phyloP scores from a whole-genome alignment of 1,140 invertebrate species.

The Drosophila carrolli region DNA sequence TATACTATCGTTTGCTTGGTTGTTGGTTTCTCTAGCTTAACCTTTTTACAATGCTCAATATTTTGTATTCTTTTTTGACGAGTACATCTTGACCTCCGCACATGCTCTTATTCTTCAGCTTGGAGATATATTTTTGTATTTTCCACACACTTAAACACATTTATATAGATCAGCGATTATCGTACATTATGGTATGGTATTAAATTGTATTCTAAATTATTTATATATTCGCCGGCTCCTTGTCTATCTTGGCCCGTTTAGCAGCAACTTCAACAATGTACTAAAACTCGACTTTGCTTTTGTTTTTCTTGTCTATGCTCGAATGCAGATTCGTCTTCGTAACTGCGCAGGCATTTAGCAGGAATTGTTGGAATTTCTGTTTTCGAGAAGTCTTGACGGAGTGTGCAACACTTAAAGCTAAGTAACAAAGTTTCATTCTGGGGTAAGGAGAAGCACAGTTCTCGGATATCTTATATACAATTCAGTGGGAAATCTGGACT shows the following conservation, averaged over 20 bases:
- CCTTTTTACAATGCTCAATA: constrained; percentile 71
- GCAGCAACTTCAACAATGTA: constrained; percentile 49
- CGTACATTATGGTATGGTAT: constrained; percentile 44
- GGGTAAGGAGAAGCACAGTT: constrained; percentile 20
- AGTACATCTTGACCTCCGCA: constrained; percentile 32
- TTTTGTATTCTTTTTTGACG: constrained; percentile 26
- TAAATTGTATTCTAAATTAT: constrained; percentile 44
- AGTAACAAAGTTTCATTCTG: constrained; percentile 71
- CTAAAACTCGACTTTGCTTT: constrained; percentile 35
- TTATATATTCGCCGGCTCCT: constrained; percentile 43
- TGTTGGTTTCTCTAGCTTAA: constrained; percentile 62
- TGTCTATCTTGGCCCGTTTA: constrained; percentile 36
- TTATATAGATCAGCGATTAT: constrained; percentile 67
- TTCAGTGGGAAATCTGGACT: constrained; percentile 47
- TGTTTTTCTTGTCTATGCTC: constrained; percentile 12
- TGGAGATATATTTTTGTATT: constrained; percentile 35
- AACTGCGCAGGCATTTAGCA: constrained; percentile 29
- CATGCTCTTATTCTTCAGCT: constrained; percentile 43
- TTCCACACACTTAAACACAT: constrained; percentile 50
- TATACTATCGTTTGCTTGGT: constrained; percentile 49
- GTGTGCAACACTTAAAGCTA: constrained; percentile 82
- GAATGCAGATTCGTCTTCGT: constrained; percentile 8
- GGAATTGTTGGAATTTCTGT: constrained; percentile 41
- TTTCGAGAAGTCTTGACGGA: constrained; percentile 65
- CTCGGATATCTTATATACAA: constrained; percentile 37